These are phyloP conservation scores for Lanius ludovicianus DNA, from an alignment of 2,113 vertebrate genomes.

Conservation along the genomic window DNA sequence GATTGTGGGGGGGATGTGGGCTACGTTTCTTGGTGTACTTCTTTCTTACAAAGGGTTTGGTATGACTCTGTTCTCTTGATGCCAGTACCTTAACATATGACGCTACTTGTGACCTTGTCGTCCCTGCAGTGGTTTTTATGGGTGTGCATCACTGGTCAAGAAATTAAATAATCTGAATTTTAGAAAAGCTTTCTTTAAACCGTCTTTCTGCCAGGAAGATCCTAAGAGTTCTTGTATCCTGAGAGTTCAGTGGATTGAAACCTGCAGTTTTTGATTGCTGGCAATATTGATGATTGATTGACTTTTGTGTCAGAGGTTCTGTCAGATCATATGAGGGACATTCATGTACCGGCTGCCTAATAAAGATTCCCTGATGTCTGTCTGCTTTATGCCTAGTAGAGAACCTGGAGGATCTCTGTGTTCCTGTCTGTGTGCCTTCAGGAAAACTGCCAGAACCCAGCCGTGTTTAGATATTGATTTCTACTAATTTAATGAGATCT, in stretches of 20 bases:
- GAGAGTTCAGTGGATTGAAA: not conserved
- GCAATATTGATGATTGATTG: not conserved
- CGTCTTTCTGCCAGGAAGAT: not conserved
- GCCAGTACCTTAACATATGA: not conserved
- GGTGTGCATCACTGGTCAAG: not conserved
- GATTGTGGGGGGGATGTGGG: not conserved
- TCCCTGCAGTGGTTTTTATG: not conserved
- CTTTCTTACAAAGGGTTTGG: not conserved
- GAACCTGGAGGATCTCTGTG: not conserved
- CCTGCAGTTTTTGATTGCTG: not conserved
- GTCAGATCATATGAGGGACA: not conserved
- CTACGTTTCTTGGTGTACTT: not conserved
- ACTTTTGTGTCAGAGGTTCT: not conserved
- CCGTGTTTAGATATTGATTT: not conserved
- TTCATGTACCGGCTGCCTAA: not conserved
- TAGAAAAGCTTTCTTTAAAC: not conserved
- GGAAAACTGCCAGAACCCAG: not conserved
- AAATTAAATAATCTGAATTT: not conserved
- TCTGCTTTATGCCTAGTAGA: not conserved
- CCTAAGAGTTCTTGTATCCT: not conserved
- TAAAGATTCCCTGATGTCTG: not conserved
- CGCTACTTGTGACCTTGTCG: accelerated
- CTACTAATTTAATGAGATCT: not conserved
- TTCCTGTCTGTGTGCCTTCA: not conserved
- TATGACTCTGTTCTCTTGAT: not conserved